Conservation (phyloP, 1,140 invertebrate species). For the Euwallacea similis region DNA sequence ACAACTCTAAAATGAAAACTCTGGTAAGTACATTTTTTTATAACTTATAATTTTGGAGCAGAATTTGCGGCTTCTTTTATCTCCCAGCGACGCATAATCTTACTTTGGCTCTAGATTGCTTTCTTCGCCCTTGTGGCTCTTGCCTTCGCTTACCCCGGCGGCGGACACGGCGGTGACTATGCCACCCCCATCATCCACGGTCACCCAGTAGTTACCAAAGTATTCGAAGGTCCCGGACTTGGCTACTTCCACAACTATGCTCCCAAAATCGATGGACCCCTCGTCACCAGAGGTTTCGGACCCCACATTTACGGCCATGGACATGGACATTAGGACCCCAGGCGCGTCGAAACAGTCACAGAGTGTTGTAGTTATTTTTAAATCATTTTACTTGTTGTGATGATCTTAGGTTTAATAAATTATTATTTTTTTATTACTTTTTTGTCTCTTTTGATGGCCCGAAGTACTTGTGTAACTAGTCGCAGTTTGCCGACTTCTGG, state of each 20-base stretch:
- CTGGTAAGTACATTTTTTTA: conserved; percentile 14
- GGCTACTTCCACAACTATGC: conserved; percentile 30
- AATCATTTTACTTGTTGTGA: conserved; percentile 20
- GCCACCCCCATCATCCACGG: conserved; percentile 33
- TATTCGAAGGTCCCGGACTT: conserved; percentile 24
- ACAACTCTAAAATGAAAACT: conserved; percentile 9
- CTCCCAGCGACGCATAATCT: neutral
- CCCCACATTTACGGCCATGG: conserved; percentile 14
- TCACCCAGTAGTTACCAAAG: conserved; percentile 25
- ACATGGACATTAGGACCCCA: conserved; percentile 18
- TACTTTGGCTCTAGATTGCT: conserved; percentile 20
- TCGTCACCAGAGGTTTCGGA: conserved; percentile 22
- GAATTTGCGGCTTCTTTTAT: neutral
- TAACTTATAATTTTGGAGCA: neutral
- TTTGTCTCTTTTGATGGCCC: too few species aligned
- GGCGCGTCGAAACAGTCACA: conserved; percentile 16
- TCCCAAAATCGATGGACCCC: conserved; percentile 25
- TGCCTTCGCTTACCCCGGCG: conserved; percentile 20
- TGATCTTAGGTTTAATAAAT: conserved; percentile 34
- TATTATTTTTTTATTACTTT: conserved; percentile 24
- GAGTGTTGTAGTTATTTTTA: neutral
- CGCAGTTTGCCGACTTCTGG: too few species aligned
- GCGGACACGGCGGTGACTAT: conserved; percentile 15
- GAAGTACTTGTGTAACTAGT: too few species aligned
- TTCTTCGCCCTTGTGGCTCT: conserved; percentile 27